Percentiles rank a stretch among this genome's conserved stretches.
Conservation (phyloP, 2,797 vertebrate genomes). For the Sarcoramphus papa region DNA sequence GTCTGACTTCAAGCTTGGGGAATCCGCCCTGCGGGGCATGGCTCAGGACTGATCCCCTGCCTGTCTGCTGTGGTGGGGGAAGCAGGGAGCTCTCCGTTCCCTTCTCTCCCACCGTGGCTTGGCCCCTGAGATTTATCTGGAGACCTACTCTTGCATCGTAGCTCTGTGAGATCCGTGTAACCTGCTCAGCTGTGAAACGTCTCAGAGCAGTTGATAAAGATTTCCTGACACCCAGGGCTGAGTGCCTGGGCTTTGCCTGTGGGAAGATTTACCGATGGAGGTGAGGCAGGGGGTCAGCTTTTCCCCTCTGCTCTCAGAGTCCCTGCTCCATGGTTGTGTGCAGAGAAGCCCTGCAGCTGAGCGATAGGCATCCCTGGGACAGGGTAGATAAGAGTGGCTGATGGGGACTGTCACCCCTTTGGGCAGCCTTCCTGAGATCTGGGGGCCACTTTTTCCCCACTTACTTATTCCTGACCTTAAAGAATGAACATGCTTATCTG, state of each 20-base stretch:
- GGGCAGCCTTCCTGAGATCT: background rate
- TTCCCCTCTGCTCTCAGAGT: background rate
- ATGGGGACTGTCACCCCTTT: background rate
- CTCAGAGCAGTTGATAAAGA: background rate
- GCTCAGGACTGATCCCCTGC: background rate
- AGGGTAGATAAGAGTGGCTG: too few species aligned
- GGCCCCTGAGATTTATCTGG: background rate
- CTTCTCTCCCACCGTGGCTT: background rate
- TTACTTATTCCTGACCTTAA: background rate
- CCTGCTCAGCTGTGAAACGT: background rate
- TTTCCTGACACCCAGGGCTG: background rate
- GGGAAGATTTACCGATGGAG: background rate
- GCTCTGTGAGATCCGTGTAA: background rate
- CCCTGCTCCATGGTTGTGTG: background rate
- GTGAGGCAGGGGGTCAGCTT: background rate
- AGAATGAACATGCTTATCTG: background rate
- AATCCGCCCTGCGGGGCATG: background rate
- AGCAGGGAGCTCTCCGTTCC: background rate
- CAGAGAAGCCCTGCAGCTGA: background rate
- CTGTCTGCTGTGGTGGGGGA: accelerated
- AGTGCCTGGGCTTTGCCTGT: background rate
- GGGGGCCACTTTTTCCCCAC: background rate
- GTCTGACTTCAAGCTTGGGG: background rate
- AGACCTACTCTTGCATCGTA: accelerated
- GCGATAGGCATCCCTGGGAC: background rate